Evolutionary conservation across 2,113 vertebrate genomes (phyloP), one percentile per base, ranked within the genome.

Genomic region (Chrysochloris asiatica): DNA sequence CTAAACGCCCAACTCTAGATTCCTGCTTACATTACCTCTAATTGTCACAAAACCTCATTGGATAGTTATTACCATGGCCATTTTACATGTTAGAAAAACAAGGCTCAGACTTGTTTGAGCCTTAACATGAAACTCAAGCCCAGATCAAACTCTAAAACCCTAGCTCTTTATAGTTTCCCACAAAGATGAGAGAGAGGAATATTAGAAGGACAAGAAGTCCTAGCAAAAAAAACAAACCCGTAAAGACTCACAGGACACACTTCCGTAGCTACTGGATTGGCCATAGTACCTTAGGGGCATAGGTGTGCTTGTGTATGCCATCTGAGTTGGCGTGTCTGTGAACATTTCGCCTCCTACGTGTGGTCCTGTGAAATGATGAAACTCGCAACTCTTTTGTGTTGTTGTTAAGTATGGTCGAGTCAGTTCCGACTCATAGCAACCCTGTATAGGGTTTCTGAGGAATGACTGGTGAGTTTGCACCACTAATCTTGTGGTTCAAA

Each of bases 51-150:
- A 82, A 63, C 38, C 3, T 1, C 50, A 82, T 9, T 75, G 13
- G 33, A 16, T 47, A 69, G 50, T 11, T 61, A 45, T 45, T 77
- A 71, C 36, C 36, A 45, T 26, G 56, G 24, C 43, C 83, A 47
- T 45, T 90, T 63, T 38, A 76, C 12, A 80, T 72, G 69, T 78
- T 83, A 45, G 88, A 30, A 91, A 90, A 87, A 93, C 81, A 92
- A 80, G 22, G 28, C 63, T 54, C n/a, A n/a, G n/a, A n/a, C n/a
- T n/a, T n/a, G n/a, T n/a, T n/a, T n/a, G n/a, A n/a, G n/a, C n/a
- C n/a, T n/a, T n/a, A n/a, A n/a, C n/a, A n/a, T n/a, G 45, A 36
- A 28, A 75, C 65, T 93, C 38, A 79, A 86, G 65, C 21, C 38
- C 71, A 77, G 16, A 41, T 71, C 48, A 50, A 63, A 92, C 33